These are phyloP conservation scores for Adelognathus sp. DNA, from an alignment of 2,888 invertebrate genomes.

Conservation along the genomic window DNA sequence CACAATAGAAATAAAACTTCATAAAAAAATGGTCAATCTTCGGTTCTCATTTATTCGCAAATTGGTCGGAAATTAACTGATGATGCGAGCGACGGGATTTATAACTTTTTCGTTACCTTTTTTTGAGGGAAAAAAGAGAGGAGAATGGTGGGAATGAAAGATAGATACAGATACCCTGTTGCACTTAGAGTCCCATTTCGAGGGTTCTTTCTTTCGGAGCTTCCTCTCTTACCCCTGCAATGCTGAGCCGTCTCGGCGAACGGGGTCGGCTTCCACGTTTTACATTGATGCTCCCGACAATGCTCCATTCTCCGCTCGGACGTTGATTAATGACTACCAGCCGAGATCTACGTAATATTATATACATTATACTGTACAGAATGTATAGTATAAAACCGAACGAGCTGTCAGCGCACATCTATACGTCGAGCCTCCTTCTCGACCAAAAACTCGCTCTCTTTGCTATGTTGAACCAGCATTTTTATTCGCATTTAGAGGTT, in stretches of 20 bases:
- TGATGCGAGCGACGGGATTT: conserved; percentile 11
- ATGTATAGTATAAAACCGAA: conserved; percentile 28
- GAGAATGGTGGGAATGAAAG: conserved; percentile 23
- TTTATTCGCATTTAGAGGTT: not conserved
- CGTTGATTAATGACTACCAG: conserved; percentile 73
- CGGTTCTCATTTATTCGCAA: not conserved
- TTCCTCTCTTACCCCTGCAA: conserved; percentile 53
- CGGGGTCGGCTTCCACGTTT: conserved; percentile 29
- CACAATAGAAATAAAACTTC: not conserved
- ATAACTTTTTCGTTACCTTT: not conserved
- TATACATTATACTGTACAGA: not conserved
- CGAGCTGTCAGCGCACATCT: conserved; percentile 22
- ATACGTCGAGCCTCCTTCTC: conserved; percentile 1
- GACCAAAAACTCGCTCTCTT: conserved; percentile 21
- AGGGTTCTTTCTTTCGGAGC: conserved; percentile 67
- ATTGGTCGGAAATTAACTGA: not conserved
- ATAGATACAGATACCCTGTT: conserved; percentile 52
- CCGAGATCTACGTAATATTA: conserved; percentile 21
- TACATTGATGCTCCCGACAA: conserved; percentile 64
- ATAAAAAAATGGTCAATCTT: not conserved
- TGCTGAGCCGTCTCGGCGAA: conserved; percentile 3
- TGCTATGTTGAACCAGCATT: not conserved
- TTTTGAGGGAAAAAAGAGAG: not conserved
- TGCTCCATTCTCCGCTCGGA: conserved; percentile 73
- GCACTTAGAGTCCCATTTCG: conserved; percentile 70